phyloP scores from a whole-genome alignment of 1,140 invertebrate genomes.

The Camponotus vicinus region DNA sequence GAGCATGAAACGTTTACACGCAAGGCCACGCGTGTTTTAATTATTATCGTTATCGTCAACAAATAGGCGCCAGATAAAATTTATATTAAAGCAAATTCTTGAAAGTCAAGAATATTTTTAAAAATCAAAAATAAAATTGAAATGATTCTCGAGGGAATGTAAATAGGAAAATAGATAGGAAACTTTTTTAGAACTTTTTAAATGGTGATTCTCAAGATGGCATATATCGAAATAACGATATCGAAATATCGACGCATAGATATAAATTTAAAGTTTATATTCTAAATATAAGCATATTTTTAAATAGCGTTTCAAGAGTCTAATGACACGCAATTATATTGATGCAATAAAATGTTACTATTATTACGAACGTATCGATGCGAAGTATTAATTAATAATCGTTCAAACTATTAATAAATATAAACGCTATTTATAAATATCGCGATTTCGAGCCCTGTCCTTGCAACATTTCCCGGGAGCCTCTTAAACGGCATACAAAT shows the following conservation, averaged over 20 bases:
- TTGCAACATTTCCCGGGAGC: background rate
- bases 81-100: background rate
- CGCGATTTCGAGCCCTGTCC: conserved; percentile 4
- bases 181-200: background rate
- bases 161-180: background rate
- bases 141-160: background rate
- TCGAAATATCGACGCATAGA: background rate
- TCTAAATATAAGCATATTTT: background rate
- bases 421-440: background rate
- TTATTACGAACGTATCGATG: background rate
- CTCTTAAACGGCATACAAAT: conserved; percentile 59
- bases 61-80: background rate
- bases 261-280: background rate
- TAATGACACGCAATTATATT: background rate
- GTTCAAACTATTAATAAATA: background rate
- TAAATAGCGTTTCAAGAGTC: too few species aligned
- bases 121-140: conserved; percentile 1
- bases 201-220: background rate
- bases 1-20: conserved; percentile 36
- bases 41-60: background rate
- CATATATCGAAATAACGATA: background rate
- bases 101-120: background rate
- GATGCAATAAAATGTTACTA: background rate
- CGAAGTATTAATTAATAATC: too few species aligned
- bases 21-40: conserved; percentile 38